Evolutionary conservation across 2,797 vertebrate species (phyloP).

Genomic region (Aulostomus chinensis): DNA sequence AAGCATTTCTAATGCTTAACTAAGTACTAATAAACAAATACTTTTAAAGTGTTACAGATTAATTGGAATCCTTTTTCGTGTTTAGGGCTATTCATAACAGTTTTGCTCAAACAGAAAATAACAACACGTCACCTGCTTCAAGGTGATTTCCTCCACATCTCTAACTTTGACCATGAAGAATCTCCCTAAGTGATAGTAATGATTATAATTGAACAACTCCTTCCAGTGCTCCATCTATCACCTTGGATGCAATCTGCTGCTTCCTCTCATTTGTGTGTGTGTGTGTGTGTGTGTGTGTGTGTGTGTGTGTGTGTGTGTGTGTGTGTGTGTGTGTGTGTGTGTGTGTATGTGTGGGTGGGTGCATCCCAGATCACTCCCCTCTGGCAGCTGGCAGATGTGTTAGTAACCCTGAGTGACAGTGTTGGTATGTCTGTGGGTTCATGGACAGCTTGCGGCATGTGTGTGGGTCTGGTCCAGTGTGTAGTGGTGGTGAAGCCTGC

Average conservation of each 20-base stretch:
- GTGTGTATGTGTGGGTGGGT: constrained; percentile 6
- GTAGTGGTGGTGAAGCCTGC: constrained; percentile 20
- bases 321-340: constrained; percentile 11
- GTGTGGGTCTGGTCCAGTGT: constrained; percentile 21
- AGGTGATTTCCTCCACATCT: constrained; percentile 55
- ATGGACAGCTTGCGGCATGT: constrained; percentile 56
- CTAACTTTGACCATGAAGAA: constrained; percentile 66
- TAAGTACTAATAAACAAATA: too few species aligned
- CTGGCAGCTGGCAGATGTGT: constrained; percentile 70
- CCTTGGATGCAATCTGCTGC: constrained; percentile 72
- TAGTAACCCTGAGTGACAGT: constrained; percentile 51
- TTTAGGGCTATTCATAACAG: background rate
- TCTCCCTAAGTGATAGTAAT: constrained; percentile 71
- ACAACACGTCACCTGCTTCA: constrained; percentile 40
- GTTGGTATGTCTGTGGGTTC: constrained; percentile 44
- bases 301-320: constrained; percentile 12
- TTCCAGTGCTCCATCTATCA: constrained; percentile 67
- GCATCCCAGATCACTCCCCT: constrained; percentile 39
- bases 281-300: constrained; percentile 9
- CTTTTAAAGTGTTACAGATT: too few species aligned
- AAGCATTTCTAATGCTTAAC: too few species aligned
- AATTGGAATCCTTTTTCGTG: too few species aligned
- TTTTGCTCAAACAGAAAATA: constrained; percentile 24
- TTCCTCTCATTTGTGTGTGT: constrained; percentile 20
- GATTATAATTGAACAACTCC: constrained; percentile 74